Evolutionary conservation across 2,113 vertebrate genomes (phyloP).

Genomic region (Pterocles gutturalis): DNA sequence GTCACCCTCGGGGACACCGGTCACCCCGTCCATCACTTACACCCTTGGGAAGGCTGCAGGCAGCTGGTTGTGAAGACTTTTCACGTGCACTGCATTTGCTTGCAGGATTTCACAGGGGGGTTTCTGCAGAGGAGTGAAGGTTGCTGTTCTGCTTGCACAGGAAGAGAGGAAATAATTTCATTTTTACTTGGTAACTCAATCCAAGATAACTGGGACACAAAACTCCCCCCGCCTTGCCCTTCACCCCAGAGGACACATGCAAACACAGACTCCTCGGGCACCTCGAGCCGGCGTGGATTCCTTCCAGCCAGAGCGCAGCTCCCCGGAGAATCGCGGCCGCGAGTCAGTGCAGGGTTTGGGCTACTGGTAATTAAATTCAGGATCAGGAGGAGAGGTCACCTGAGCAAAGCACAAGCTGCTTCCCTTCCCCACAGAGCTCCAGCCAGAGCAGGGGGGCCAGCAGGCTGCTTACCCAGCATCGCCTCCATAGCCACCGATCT

Average conservation of each 20-base stretch:
- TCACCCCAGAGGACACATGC: accelerated
- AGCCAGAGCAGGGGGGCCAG: not conserved
- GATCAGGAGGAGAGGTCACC: not conserved
- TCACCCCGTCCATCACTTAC: not conserved
- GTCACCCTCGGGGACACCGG: too few relatives aligned
- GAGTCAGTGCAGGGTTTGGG: accelerated
- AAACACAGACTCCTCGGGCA: accelerated
- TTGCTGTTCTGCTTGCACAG: accelerated
- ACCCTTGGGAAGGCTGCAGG: not conserved
- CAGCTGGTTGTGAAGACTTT: not conserved
- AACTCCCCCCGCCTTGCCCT: not conserved
- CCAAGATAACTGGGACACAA: accelerated
- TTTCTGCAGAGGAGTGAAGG: not conserved
- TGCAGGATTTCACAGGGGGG: accelerated
- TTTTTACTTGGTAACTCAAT: not conserved
- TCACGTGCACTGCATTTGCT: too few relatives aligned
- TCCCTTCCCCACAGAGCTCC: not conserved
- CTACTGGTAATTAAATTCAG: too few relatives aligned
- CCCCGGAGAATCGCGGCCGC: accelerated
- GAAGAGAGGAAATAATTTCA: not conserved
- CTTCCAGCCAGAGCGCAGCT: too few relatives aligned
- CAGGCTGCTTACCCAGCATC: not conserved
- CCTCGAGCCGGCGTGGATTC: accelerated
- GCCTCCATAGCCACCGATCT: not conserved
- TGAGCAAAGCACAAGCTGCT: not conserved